Base-by-base conservation (phyloP, 2,113 vertebrate genomes). In the Alligator sinensis region DNA sequence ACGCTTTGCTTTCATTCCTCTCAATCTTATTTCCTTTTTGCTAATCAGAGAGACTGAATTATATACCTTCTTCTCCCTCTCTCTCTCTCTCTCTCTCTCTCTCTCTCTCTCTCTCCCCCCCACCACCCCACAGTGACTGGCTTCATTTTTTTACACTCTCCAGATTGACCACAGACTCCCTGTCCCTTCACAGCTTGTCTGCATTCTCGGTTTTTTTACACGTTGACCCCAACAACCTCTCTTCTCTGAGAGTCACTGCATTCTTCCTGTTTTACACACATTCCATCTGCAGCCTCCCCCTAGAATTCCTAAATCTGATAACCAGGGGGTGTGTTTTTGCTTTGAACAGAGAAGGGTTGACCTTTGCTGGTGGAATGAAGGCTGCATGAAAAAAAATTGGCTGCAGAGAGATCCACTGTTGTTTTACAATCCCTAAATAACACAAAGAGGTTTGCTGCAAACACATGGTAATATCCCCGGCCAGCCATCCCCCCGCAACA, bases 311-410 rank as follows among this genome's bases (percentile, higher is more conserved):
- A 96, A 96, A 96, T 89, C 95, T 97, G 96, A 97, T 97, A 95
- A 96, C 84, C 66, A 77, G 68, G 66, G 81, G n/a, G 54, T 82
- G 87, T 62, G 68, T 12, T 72, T 91, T 62, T 66, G 95, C 95
- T 94, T 95, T 97, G 94, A 96, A 94, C 96, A 95, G 94, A 93
- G 93, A 82, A 82, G 76, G 87, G 88, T 88, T 97, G 97, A 97
- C 96, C 96, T 97, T 97, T 97, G 96, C 96, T 82, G 96, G 90
- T 93, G 96, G 95, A 96, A 94, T 16, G 95, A 94, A 95, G 94
- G 94, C 95, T 12, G 94, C 93, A 74, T 87, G 92, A 89, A 89
- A 89, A 94, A 86, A 94, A 97, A 93, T 84, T 81, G 92, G 96
- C 95, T 97, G 95, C 74, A 55, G 84, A 28, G 80, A 82, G 88